phyloP scores from a whole-genome alignment of 2,113 vertebrate species.

The Rafetus swinhoei region DNA sequence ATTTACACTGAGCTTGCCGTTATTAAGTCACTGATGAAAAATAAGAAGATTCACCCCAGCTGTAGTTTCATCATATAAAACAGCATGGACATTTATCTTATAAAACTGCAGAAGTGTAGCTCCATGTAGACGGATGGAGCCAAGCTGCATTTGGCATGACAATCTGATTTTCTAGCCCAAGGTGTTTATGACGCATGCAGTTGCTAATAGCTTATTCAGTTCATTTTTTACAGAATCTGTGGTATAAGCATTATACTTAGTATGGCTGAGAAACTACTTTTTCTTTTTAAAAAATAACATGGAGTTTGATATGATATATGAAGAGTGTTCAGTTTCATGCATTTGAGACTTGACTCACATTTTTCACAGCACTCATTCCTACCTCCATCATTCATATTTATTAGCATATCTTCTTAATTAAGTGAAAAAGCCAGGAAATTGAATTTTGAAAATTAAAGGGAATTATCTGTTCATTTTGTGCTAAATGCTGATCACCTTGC shows the following conservation, averaged over 20 bases:
- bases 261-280: constrained; percentile 73
- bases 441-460: constrained; percentile 19
- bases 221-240: constrained; percentile 83
- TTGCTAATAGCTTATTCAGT: constrained; percentile 78
- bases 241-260: constrained; percentile 80
- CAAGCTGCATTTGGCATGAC: constrained; percentile 72
- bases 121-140: constrained; percentile 76
- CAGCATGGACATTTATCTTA: constrained; percentile 80
- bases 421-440: constrained; percentile 41
- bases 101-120: constrained; percentile 76
- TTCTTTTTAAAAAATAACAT: constrained; percentile 69
- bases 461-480: constrained; percentile 1
- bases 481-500: background rate
- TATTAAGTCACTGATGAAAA: constrained; percentile 85
- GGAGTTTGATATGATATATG: constrained; percentile 62
- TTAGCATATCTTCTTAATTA: constrained; percentile 67
- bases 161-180: constrained; percentile 79
- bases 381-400: constrained; percentile 37
- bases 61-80: constrained; percentile 81
- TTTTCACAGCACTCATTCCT: constrained; percentile 44
- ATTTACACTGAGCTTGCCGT: constrained; percentile 82
- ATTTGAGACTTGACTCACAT: constrained; percentile 48
- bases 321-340: constrained; percentile 51
- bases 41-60: constrained; percentile 79
- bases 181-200: constrained; percentile 78